Base-by-base conservation (phyloP, 2,797 vertebrate genomes). In the Salmo trutta region DNA sequence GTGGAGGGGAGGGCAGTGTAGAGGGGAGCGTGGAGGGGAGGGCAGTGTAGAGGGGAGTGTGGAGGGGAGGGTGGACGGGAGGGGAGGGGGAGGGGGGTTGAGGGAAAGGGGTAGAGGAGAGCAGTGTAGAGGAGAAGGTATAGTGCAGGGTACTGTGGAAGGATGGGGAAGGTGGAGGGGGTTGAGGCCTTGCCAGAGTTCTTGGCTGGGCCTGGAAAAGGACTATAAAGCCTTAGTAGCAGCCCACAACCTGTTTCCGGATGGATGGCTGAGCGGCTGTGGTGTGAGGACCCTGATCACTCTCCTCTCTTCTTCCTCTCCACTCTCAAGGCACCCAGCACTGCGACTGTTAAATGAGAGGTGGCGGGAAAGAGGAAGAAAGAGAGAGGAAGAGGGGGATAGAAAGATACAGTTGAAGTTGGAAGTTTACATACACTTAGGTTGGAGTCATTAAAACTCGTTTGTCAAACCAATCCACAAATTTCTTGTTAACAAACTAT, bases 241-340 rank as follows among this genome's bases (percentile, higher is more conserved):
- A 83, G 89, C 87, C 93, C 95, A 95, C 93, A 94, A 95, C 95
- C 95, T 96, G 95, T 96, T 97, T 96, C 96, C 95, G 95, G 93
- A 93, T 88, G 87, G 91, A 91, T 92, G 93, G 19, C 19, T 6
- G 17, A 95, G 94, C 90, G 91, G 91, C 92, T 93, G 90, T 89
- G 92, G 89, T 84, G 89, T 86, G 91, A 94, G 85, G 92, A 83
- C 88, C 92, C 93, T 93, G 92, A 96, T 95, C 89, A 94, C 93
- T 12, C 10, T 12, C 41, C 41, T 47, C 41, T 47, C 41, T 47
- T 14, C 41, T 12, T 14, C 29, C 51, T 12, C 71, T 51, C 6
- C 7, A 17, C 81, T 81, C 81, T 71, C 14, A 68, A 33, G 67
- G 77, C 54, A 83, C 84, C 78, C 3, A 47, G 10, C 10, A 47